phyloP scores from a whole-genome alignment of 2,113 vertebrate genomes.

The Apaloderma vittatum region DNA sequence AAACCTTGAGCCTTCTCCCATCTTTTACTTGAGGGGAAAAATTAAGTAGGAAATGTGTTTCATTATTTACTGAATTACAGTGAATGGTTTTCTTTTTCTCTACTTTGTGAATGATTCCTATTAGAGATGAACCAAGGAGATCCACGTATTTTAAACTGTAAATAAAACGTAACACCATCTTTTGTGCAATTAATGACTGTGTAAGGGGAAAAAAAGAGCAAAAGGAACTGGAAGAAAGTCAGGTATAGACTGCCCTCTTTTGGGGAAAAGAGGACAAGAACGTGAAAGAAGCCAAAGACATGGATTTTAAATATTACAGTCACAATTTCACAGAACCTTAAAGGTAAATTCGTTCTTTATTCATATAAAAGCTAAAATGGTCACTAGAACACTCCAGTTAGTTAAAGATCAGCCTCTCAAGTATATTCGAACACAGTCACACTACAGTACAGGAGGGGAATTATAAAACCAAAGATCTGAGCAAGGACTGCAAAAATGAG shows the following conservation, averaged over 20 bases:
- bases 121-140: neutral
- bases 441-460: neutral
- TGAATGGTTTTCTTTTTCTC: neutral
- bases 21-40: neutral
- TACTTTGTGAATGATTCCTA: neutral
- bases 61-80: neutral
- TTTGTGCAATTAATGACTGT: neutral
- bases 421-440: neutral
- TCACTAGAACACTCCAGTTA: neutral
- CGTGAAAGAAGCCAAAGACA: neutral
- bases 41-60: neutral
- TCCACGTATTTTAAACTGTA: neutral
- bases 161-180: neutral
- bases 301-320: neutral
- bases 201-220: accelerated
- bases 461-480: neutral
- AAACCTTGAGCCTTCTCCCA: neutral
- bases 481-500: neutral
- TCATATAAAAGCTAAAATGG: constrained; percentile 2
- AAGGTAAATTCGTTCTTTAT: constrained; percentile 20
- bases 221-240: neutral
- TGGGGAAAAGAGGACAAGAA: neutral
- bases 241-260: constrained; percentile 63
- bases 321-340: neutral
- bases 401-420: neutral